Conservation (phyloP, 2,888 invertebrate species). For the Lasius fuliginosus region DNA sequence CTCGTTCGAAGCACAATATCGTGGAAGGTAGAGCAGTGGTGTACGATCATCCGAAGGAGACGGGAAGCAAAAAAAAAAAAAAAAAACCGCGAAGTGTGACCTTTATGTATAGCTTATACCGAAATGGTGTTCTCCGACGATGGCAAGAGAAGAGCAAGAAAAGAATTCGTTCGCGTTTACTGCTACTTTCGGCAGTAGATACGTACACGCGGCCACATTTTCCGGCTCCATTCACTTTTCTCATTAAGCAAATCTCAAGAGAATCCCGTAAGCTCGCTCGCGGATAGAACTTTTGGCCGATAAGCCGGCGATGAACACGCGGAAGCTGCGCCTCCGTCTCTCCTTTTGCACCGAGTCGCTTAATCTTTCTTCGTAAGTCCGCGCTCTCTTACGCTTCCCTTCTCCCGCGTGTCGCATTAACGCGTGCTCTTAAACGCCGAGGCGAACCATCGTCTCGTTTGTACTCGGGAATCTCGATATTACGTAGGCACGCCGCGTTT, state of each 20-base stretch:
- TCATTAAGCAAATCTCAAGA: slow-evolving; percentile 63
- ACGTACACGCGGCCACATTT: slow-evolving; percentile 19
- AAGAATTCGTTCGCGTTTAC: background rate
- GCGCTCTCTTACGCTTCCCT: background rate
- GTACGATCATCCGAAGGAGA: background rate
- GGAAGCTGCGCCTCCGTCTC: slow-evolving; percentile 39
- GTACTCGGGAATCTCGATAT: slow-evolving; percentile 18
- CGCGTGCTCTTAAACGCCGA: slow-evolving; percentile 16
- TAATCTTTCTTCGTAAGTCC: slow-evolving; percentile 57
- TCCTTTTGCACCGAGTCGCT: slow-evolving; percentile 39
- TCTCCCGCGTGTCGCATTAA: background rate
- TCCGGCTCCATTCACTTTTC: slow-evolving; percentile 60
- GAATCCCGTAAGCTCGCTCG: slow-evolving; percentile 5
- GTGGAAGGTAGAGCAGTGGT: background rate
- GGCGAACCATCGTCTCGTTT: background rate
- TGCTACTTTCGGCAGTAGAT: slow-evolving; percentile 38
- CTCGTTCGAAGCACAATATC: slow-evolving; percentile 30
- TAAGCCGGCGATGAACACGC: slow-evolving; percentile 55
- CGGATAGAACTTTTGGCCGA: slow-evolving; percentile 61
- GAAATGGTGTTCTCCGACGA: background rate
- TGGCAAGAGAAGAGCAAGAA: background rate
- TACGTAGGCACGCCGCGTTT: slow-evolving; percentile 22
- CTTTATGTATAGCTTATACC: slow-evolving; percentile 2
- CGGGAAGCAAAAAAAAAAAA: background rate
- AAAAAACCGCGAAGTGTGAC: background rate